Evolutionary conservation across 1,140 invertebrate genomes (phyloP).

Genomic region (Trachymyrmex cornetzi): DNA sequence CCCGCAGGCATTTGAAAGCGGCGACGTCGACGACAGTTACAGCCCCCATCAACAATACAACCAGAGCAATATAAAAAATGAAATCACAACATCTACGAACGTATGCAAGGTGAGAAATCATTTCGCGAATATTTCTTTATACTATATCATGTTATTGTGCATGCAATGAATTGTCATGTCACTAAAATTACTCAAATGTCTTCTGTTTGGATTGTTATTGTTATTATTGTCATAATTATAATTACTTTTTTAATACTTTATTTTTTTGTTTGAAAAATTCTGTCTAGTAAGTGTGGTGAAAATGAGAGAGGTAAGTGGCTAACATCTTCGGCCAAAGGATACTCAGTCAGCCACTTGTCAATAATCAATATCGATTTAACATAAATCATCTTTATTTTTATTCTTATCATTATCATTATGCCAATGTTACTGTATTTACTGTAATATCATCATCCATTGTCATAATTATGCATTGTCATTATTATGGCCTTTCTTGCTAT

Average conservation of each 20-base stretch:
- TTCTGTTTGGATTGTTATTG: constrained; percentile 26
- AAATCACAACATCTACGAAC: constrained; percentile 88
- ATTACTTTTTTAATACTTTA: constrained; percentile 45
- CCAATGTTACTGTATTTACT: not conserved
- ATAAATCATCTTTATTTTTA: not conserved
- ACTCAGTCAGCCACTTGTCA: constrained; percentile 21
- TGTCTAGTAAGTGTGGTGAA: constrained; percentile 68
- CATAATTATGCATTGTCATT: constrained; percentile 26
- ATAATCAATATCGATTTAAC: constrained; percentile 9
- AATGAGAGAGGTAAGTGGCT: constrained; percentile 76
- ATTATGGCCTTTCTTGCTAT: not conserved
- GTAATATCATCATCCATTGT: not conserved
- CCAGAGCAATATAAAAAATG: constrained; percentile 85
- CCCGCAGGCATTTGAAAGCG: constrained; percentile 87
- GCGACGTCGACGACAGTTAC: constrained; percentile 87
- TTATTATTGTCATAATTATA: constrained; percentile 75
- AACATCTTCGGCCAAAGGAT: constrained; percentile 31
- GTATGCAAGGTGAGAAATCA: constrained; percentile 90
- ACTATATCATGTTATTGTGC: constrained; percentile 63
- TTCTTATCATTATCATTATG: constrained; percentile 4
- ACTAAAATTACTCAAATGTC: constrained; percentile 13
- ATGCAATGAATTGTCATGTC: constrained; percentile 56
- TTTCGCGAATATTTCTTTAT: constrained; percentile 69
- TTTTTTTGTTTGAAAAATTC: constrained; percentile 43
- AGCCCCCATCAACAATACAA: constrained; percentile 85